Base-by-base conservation (phyloP, 2,797 vertebrate genomes). In the Melanotaenia trifasciata region DNA sequence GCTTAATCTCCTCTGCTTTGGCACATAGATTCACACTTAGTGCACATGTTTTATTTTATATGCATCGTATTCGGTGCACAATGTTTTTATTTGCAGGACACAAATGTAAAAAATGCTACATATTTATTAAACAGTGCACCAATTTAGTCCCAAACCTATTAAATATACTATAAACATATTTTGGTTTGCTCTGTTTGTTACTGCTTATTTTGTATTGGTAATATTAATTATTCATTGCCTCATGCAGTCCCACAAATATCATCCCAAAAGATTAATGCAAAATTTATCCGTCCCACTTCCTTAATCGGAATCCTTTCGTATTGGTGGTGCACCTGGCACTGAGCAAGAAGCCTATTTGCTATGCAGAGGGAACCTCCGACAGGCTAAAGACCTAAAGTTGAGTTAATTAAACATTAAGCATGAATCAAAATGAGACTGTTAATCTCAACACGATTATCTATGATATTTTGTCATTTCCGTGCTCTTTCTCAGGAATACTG, bases 381-480 rank as follows among this genome's bases (percentile, higher is more conserved):
- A 53, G 80, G 78, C 70, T 30, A 26, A 50, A 75, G 80, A 90
- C 79, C 87, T 74, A 83, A 85, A 85, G 84, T 84, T 80, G 82
- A 92, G 89, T 91, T 94, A 92, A 93, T 94, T 89, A 93, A 91
- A 93, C 86, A 91, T 87, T 84, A 85, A 47, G 75, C 88, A 85
- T 93, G 89, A 90, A 93, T 93, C 90, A 93, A 90, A 90, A 87
- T 76, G 78, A 89, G 87, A 90, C 88, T 66, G 70, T 92, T 92
- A 90, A 93, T 93, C 91, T 90, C 24, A 33, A 78, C 84, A 78
- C 71, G 81, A 90, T 94, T 87, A 93, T 91, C 84, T 79, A 67
- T 84, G 88, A 92, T 92, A 87, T 90, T 90, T 90, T 82, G 85
- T 89, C 84, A 87, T 89, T 88, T 62, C 86, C 72, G 81, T 83